Conservation (phyloP, 2,797 vertebrate genomes). For the Glossophaga mutica region DNA sequence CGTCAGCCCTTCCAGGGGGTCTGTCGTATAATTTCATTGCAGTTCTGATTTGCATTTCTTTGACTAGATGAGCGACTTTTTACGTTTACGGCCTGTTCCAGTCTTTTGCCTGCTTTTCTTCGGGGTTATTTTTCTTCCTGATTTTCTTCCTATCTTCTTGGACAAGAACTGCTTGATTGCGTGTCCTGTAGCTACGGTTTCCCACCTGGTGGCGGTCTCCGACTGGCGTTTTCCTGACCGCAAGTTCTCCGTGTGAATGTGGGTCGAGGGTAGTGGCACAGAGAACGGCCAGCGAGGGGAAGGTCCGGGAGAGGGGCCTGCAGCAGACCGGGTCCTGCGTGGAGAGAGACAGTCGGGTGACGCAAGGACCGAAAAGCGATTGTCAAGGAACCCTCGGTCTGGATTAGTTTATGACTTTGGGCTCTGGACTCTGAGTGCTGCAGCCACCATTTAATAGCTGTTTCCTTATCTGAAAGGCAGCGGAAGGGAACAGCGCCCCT, state of each 20-base stretch:
- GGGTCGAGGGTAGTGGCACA: not conserved
- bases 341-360: not conserved
- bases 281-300: not conserved
- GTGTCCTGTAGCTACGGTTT: not conserved
- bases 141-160: not conserved
- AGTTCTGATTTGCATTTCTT: not conserved
- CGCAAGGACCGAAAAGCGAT: not conserved
- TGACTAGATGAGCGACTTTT: not conserved
- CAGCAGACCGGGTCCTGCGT: not conserved
- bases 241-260: not conserved
- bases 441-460: not conserved
- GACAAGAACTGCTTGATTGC: not conserved
- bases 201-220: not conserved
- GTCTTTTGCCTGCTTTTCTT: not conserved
- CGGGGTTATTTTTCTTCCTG: not conserved
- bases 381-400: not conserved
- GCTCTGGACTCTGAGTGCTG: not conserved
- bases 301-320: not conserved
- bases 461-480: not conserved
- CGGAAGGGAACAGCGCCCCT: not conserved
- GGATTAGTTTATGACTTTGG: not conserved
- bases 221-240: not conserved
- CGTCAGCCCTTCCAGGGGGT: not conserved
- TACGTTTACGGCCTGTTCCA: not conserved
- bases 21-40: not conserved